Evolutionary conservation across 2,113 vertebrate genomes (phyloP).

Genomic region (Excalfactoria chinensis): DNA sequence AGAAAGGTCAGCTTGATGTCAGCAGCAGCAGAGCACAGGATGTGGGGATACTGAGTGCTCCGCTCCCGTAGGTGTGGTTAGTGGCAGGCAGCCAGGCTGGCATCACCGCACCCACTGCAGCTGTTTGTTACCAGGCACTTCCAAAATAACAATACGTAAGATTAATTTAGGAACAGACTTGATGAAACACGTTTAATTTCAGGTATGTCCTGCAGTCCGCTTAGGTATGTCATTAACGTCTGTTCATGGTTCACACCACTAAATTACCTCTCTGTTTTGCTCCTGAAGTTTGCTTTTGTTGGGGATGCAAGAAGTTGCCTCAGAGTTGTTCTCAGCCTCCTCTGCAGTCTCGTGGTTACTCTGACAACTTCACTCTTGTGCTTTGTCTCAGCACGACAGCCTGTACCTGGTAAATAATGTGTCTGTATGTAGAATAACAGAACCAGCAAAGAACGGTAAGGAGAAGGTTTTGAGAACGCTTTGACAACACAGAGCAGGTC

Average conservation of each 20-base stretch:
- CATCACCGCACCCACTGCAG: background rate
- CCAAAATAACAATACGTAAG: background rate
- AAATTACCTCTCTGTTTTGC: background rate
- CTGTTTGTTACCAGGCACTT: background rate
- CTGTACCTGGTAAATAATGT: background rate
- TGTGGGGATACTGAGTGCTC: background rate
- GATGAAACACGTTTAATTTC: background rate
- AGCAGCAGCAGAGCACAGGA: conserved; percentile 13
- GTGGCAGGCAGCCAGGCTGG: background rate
- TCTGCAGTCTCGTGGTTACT: background rate
- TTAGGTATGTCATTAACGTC: background rate
- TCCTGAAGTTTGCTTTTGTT: background rate
- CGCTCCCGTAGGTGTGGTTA: background rate
- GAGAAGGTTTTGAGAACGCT: background rate
- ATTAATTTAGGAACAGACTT: background rate
- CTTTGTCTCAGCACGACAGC: background rate
- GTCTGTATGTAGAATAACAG: background rate
- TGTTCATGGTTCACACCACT: fast-evolving
- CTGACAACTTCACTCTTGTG: background rate
- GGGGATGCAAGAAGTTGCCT: background rate
- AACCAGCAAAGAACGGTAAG: background rate
- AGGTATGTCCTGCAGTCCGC: background rate
- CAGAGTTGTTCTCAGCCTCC: background rate
- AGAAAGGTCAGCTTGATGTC: background rate
- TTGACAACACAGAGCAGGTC: background rate